phyloP scores from a whole-genome alignment of 2,888 invertebrate genomes.

The Lithophane leautieri region DNA sequence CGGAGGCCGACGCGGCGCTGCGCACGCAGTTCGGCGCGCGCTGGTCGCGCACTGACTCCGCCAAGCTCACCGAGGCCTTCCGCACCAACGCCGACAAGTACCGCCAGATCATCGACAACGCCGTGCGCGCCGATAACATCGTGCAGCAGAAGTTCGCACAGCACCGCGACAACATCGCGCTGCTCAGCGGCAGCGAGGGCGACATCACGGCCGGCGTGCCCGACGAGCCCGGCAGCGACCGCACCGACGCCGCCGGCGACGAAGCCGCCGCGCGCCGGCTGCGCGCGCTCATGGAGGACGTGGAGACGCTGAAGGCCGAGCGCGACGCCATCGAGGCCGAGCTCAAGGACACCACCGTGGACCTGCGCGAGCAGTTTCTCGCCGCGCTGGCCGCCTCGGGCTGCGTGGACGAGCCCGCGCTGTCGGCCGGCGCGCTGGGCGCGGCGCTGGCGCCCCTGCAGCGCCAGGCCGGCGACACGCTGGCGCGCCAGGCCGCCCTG shows the following conservation, averaged over 20 bases:
- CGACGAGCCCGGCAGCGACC: constrained; percentile 91
- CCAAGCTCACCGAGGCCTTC: constrained; percentile 96
- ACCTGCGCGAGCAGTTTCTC: constrained; percentile 85
- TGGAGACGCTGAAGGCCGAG: constrained; percentile 96
- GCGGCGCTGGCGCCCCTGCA: constrained; percentile 93
- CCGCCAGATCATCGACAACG: constrained; percentile 97
- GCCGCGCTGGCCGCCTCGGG: constrained; percentile 95
- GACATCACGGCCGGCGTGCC: constrained; percentile 94
- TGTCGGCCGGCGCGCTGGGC: constrained; percentile 96
- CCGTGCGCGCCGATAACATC: constrained; percentile 94
- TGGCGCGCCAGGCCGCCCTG: constrained; percentile 86
- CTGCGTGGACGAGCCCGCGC: constrained; percentile 94
- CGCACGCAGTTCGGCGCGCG: constrained; percentile 97
- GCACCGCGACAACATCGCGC: constrained; percentile 94
- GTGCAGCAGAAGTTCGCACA: constrained; percentile 96
- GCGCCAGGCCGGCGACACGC: constrained; percentile 91
- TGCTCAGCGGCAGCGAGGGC: constrained; percentile 94
- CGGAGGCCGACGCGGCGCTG: constrained; percentile 96
- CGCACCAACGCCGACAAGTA: constrained; percentile 97
- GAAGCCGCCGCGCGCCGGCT: constrained; percentile 93
- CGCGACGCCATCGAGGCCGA: constrained; percentile 95
- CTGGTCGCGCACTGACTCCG: constrained; percentile 97
- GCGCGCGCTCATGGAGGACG: constrained; percentile 94
- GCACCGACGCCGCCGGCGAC: constrained; percentile 87
- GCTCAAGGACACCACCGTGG: constrained; percentile 91